Conservation (phyloP, 2,113 vertebrate species). For the Rallus limicola region DNA sequence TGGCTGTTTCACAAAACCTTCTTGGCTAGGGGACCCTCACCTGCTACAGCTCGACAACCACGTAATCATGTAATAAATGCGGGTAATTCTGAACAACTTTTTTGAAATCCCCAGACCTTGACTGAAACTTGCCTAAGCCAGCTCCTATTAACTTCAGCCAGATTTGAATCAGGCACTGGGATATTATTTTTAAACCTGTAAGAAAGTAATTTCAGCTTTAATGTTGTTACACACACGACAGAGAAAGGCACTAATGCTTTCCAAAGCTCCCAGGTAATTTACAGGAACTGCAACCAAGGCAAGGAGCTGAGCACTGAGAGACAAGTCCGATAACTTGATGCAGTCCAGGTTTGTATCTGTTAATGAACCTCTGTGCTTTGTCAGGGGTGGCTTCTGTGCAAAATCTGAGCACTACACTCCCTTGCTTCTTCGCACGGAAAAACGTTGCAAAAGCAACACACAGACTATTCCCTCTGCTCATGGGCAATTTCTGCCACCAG, state of each 20-base stretch:
- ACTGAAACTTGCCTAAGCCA: background rate
- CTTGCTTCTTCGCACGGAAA: background rate
- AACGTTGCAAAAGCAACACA: background rate
- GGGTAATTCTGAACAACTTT: background rate
- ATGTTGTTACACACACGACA: background rate
- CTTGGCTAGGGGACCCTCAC: background rate
- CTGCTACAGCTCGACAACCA: background rate
- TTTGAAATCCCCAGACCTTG: background rate
- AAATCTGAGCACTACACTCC: background rate
- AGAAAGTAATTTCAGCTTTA: slow-evolving; percentile 1
- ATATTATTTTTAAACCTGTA: slow-evolving; percentile 5
- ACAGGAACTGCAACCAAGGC: background rate
- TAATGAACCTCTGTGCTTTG: slow-evolving; percentile 2
- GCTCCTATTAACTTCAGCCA: slow-evolving; percentile 1
- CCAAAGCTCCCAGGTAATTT: slow-evolving; percentile 14
- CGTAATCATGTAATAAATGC: rapidly evolving
- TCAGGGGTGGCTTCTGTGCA: background rate
- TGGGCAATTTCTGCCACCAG: background rate
- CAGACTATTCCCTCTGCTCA: background rate
- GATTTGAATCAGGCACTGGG: background rate
- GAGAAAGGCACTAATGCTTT: slow-evolving; percentile 15
- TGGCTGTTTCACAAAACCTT: background rate
- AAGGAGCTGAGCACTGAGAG: background rate
- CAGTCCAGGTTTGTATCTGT: slow-evolving; percentile 9
- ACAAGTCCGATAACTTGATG: slow-evolving; percentile 14